phyloP scores from a whole-genome alignment of 2,888 invertebrate genomes.

The Augiades crinisus region DNA sequence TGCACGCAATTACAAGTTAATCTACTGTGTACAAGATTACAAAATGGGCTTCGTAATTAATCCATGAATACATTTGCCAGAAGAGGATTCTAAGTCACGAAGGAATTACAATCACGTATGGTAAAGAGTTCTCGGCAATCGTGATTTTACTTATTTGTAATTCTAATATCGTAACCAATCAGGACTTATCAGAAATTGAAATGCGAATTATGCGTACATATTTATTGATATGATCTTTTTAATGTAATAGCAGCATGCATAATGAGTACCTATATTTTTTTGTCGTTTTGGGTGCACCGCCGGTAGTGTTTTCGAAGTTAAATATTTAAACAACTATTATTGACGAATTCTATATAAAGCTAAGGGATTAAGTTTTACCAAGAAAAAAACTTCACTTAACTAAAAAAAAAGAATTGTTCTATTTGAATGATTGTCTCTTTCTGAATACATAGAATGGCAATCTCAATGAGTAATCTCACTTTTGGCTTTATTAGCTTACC shows the following conservation, averaged over 20 bases:
- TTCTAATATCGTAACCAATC: constrained; percentile 16
- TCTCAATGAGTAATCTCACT: too few relatives aligned
- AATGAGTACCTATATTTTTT: too few relatives aligned
- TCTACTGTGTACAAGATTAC: not conserved
- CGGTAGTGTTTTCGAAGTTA: too few relatives aligned
- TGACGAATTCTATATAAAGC: too few relatives aligned
- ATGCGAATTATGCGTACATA: not conserved
- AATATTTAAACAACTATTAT: too few relatives aligned
- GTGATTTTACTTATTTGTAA: constrained; percentile 17
- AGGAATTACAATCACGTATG: constrained; percentile 24
- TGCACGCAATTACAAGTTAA: not conserved
- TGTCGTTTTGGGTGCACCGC: too few relatives aligned
- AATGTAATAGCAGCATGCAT: not conserved
- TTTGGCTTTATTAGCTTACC: too few relatives aligned
- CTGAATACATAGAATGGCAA: too few relatives aligned
- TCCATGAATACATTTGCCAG: constrained; percentile 13
- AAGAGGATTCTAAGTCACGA: constrained; percentile 17
- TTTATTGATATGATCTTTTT: not conserved
- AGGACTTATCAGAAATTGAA: constrained; percentile 12
- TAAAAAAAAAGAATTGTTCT: too few relatives aligned
- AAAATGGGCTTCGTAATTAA: constrained; percentile 13
- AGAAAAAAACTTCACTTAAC: too few relatives aligned
- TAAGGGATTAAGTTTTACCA: too few relatives aligned
- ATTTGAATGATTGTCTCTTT: too few relatives aligned
- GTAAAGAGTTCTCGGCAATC: constrained; percentile 20